These are phyloP conservation scores for Isaurus tuberculatus DNA, from an alignment of 92 coral and sea anemone species.

Conservation along the genomic window DNA sequence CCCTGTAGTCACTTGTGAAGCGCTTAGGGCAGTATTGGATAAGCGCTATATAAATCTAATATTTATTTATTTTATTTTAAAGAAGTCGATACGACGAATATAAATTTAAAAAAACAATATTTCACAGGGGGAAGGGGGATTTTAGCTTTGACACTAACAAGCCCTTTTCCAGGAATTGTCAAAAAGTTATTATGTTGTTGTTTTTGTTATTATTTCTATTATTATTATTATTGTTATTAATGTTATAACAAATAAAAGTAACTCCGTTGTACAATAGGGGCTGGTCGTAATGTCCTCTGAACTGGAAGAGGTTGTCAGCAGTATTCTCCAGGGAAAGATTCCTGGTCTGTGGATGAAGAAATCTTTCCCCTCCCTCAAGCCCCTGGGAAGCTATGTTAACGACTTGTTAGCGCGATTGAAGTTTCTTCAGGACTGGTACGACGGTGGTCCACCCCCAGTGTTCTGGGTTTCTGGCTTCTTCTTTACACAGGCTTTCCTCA, in stretches of 20 bases:
- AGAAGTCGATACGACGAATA: too few species aligned
- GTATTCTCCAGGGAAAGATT: constrained; percentile 90
- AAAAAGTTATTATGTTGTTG: too few species aligned
- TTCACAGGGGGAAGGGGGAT: too few species aligned
- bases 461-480: constrained; percentile 99
- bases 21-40: too few species aligned
- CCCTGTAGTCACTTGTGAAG: too few species aligned
- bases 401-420: constrained; percentile 92
- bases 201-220: too few species aligned
- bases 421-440: constrained; percentile 99
- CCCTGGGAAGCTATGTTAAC: constrained; percentile 96
- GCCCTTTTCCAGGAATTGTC: too few species aligned
- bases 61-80: too few species aligned
- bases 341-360: constrained; percentile 99
- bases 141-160: too few species aligned
- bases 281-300: constrained; percentile 99
- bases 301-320: constrained; percentile 88
- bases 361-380: constrained; percentile 97
- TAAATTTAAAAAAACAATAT: too few species aligned
- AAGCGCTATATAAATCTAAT: too few species aligned
- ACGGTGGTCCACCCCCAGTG: constrained; percentile 87
- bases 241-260: not conserved
- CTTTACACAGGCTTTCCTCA: constrained; percentile 98
- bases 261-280: constrained; percentile 63
- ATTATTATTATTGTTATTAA: too few species aligned